These are phyloP conservation scores for Sebastes trivittatus DNA, from an alignment of 2,797 vertebrate genomes.

Conservation along the genomic window DNA sequence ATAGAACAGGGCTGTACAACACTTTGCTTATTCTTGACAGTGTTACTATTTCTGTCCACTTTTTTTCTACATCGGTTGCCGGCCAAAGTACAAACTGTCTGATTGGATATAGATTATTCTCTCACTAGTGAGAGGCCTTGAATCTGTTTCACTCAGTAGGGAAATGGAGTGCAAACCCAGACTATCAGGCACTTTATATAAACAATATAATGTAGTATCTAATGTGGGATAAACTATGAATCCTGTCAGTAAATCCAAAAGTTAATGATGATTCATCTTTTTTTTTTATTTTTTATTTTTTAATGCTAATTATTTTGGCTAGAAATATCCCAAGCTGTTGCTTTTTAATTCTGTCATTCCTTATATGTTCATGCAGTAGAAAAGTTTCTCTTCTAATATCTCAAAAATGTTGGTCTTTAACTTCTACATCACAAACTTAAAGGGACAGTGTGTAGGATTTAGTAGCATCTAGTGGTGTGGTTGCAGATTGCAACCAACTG, in stretches of 20 bases:
- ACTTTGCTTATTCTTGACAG: conserved; percentile 50
- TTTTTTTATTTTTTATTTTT: not conserved
- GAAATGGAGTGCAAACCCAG: not conserved
- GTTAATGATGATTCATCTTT: not conserved
- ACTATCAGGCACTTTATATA: not conserved
- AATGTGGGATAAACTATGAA: not conserved
- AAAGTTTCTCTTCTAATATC: not conserved
- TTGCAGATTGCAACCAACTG: too few species aligned
- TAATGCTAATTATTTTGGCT: not conserved
- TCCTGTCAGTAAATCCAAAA: not conserved
- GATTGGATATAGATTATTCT: conserved; percentile 63
- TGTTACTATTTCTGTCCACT: conserved; percentile 70
- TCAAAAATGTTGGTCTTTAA: not conserved
- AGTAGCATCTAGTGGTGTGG: too few species aligned
- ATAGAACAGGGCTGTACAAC: conserved; percentile 23
- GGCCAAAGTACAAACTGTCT: conserved; percentile 61
- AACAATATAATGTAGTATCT: not conserved
- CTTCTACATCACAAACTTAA: not conserved
- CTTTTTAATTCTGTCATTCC: not conserved
- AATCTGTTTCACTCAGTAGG: conserved; percentile 11
- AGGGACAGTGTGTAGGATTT: too few species aligned
- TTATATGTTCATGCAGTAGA: not conserved
- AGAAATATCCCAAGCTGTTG: not conserved
- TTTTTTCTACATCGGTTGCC: conserved; percentile 44
- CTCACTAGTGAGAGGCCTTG: conserved; percentile 27